phyloP scores from a whole-genome alignment of 2,797 vertebrate species.

The Menidia menidia region DNA sequence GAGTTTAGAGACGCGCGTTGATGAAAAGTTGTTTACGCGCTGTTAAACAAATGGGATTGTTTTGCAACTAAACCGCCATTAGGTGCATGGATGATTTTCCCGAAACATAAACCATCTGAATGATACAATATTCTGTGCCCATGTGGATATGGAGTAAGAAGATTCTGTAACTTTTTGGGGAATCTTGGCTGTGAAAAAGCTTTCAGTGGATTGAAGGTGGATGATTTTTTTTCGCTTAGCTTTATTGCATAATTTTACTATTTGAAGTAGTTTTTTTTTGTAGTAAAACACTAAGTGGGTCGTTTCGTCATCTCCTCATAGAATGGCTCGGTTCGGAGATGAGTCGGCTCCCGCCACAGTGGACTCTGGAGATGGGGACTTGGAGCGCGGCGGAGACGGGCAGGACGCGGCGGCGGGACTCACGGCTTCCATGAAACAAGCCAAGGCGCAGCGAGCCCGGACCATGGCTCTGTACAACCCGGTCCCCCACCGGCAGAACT shows the following conservation, averaged over 20 bases:
- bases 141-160: slow-evolving; percentile 65
- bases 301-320: slow-evolving; percentile 78
- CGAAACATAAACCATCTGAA: slow-evolving; percentile 27
- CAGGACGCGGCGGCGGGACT: slow-evolving; percentile 86
- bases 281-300: slow-evolving; percentile 42
- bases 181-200: slow-evolving; percentile 49
- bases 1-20: slow-evolving; percentile 42
- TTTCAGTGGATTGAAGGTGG: slow-evolving; percentile 72
- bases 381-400: slow-evolving; percentile 87
- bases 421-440: slow-evolving; percentile 92
- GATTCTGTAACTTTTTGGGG: slow-evolving; percentile 64
- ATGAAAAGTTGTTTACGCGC: slow-evolving; percentile 62
- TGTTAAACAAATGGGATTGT: slow-evolving; percentile 61
- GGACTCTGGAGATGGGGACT: slow-evolving; percentile 88
- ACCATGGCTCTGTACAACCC: slow-evolving; percentile 99
- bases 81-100: slow-evolving; percentile 48
- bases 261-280: slow-evolving; percentile 22
- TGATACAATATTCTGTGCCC: slow-evolving; percentile 10
- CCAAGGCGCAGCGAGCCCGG: slow-evolving; percentile 96
- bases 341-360: slow-evolving; percentile 87
- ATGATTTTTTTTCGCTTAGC: slow-evolving; percentile 27
- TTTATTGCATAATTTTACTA: slow-evolving; percentile 18
- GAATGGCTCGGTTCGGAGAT: slow-evolving; percentile 98
- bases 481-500: slow-evolving; percentile 95
- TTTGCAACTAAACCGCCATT: slow-evolving; percentile 14